Percentiles rank a stretch among this genome's conserved stretches.
Evolutionary conservation across 1,140 invertebrate species (phyloP).

Genomic region (Lordiphosa mommai): DNA sequence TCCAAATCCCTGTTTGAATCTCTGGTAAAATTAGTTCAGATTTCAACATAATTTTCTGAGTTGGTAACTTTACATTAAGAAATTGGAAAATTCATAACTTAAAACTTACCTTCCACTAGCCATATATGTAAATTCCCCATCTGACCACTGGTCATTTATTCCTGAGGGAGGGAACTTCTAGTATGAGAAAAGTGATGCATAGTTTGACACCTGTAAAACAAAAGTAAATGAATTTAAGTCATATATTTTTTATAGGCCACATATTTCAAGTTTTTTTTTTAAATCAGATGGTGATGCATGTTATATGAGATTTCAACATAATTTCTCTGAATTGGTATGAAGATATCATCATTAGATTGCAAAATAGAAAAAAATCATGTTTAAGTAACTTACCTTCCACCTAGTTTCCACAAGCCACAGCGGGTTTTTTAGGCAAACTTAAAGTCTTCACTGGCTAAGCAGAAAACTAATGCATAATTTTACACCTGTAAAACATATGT

Average conservation of each 20-base stretch:
- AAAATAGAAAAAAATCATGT: neutral
- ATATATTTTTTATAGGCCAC: neutral
- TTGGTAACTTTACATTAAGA: too few species aligned
- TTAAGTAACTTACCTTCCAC: neutral
- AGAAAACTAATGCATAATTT: neutral
- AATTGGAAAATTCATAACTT: slow-evolving; percentile 54
- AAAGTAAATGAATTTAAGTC: slow-evolving; percentile 1
- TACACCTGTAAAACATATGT: slow-evolving; percentile 12
- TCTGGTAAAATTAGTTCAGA: too few species aligned
- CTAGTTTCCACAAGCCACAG: too few species aligned
- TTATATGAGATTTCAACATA: slow-evolving; percentile 56
- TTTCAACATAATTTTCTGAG: slow-evolving; percentile 55
- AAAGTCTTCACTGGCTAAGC: too few species aligned
- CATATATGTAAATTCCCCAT: too few species aligned
- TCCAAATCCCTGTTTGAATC: too few species aligned
- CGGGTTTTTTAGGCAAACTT: too few species aligned
- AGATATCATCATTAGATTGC: slow-evolving; percentile 43
- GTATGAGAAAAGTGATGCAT: too few species aligned
- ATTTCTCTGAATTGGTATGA: slow-evolving; percentile 45
- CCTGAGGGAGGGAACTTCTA: too few species aligned
- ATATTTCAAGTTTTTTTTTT: neutral
- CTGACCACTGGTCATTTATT: too few species aligned
- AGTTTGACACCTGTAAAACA: slow-evolving; percentile 16
- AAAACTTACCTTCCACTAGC: too few species aligned
- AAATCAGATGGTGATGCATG: slow-evolving; percentile 67